Percentiles rank a stretch among this genome's conserved stretches.
These are phyloP conservation scores for Marronus borbonicus DNA, from an alignment of 2,888 invertebrate species.

Conservation along the genomic window DNA sequence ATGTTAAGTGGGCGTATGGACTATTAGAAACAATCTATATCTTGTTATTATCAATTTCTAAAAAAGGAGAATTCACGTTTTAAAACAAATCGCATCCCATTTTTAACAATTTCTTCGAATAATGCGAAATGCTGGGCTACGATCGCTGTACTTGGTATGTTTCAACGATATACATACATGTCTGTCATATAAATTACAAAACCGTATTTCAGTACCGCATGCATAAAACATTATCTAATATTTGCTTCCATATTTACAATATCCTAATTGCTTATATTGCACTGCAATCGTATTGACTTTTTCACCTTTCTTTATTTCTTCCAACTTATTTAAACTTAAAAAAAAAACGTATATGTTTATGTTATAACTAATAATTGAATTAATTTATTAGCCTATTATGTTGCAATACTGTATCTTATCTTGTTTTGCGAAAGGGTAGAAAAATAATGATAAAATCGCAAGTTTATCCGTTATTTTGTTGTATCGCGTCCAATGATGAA, in stretches of 20 bases:
- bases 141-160: background rate
- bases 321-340: background rate
- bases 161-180: background rate
- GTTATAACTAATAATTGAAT: conserved; percentile 1
- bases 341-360: background rate
- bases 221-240: conserved; percentile 7
- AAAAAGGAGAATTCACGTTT: no score
- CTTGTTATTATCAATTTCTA: no score
- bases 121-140: no score
- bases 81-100: no score
- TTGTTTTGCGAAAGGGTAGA: conserved; percentile 11
- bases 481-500: background rate
- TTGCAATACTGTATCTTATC: background rate
- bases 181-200: background rate
- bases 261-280: conserved; percentile 15
- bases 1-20: no score
- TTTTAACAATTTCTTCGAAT: no score
- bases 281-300: conserved; percentile 5
- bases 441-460: conserved; percentile 29
- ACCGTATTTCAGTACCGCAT: conserved; percentile 5
- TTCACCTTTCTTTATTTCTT: background rate
- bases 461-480: conserved; percentile 1
- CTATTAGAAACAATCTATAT: no score
- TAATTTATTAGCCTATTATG: background rate
- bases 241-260: conserved; percentile 15